Percentiles rank a stretch among this genome's conserved stretches.
These are phyloP conservation scores for Zaprionus nigranus DNA, from an alignment of 1,140 invertebrate genomes.

Conservation along the genomic window DNA sequence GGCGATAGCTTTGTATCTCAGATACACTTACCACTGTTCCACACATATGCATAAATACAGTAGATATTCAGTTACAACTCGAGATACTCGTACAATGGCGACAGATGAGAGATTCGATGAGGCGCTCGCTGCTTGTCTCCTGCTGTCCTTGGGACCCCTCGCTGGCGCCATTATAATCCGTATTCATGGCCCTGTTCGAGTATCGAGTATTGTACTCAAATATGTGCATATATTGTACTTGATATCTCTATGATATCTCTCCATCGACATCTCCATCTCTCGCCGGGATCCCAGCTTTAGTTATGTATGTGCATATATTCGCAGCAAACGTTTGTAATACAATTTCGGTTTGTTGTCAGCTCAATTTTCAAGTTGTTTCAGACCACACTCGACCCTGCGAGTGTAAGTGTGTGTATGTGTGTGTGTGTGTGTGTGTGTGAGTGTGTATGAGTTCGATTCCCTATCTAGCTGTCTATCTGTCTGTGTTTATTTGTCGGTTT, in stretches of 20 bases:
- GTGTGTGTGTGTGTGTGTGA: slow-evolving; percentile 6
- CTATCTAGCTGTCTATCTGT: slow-evolving; percentile 24
- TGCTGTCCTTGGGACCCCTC: slow-evolving; percentile 22
- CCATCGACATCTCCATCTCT: slow-evolving; percentile 24
- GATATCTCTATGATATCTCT: slow-evolving; percentile 49
- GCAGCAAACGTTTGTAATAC: slow-evolving; percentile 67
- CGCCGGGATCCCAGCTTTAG: slow-evolving; percentile 60
- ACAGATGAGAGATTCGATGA: slow-evolving; percentile 24
- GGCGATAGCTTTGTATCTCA: slow-evolving; percentile 32
- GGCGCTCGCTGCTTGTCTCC: slow-evolving; percentile 4
- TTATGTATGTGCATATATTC: slow-evolving; percentile 79
- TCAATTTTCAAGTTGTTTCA: slow-evolving; percentile 80
- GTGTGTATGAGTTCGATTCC: slow-evolving; percentile 26
- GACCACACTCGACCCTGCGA: slow-evolving; percentile 17
- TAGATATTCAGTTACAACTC: slow-evolving; percentile 14
- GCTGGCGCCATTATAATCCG: slow-evolving; percentile 60
- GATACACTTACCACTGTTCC: slow-evolving; percentile 28
- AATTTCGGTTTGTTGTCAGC: slow-evolving; percentile 78
- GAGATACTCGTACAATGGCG: slow-evolving; percentile 48
- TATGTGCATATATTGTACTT: slow-evolving; percentile 55
- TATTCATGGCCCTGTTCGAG: slow-evolving; percentile 57
- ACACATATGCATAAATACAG: slow-evolving; percentile 11
- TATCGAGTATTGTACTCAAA: slow-evolving; percentile 32
- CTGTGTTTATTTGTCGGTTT: slow-evolving; percentile 61
- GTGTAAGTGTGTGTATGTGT: slow-evolving; percentile 4